Conservation (phyloP, 2,797 vertebrate species). For the Pachyuromys duprasi region DNA sequence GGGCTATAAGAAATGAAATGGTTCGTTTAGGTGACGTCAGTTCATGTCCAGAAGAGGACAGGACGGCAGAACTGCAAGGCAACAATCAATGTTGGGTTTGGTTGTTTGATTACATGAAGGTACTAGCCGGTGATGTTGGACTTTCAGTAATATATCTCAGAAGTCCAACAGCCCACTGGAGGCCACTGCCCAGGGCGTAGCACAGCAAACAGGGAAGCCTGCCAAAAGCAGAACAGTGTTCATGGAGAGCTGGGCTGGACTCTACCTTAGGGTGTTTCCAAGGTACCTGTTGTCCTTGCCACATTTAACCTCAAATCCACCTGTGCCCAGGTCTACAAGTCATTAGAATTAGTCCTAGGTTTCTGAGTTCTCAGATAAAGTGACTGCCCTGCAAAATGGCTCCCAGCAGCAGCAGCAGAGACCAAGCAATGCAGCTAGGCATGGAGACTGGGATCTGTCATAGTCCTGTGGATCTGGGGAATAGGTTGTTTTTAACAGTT, state of each 20-base stretch:
- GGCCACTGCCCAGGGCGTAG: neutral
- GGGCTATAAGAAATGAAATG: conserved; percentile 65
- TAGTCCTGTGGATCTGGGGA: neutral
- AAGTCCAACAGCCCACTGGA: neutral
- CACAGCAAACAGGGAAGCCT: neutral
- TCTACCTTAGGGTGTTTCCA: conserved; percentile 37
- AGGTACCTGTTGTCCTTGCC: neutral
- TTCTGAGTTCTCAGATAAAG: conserved; percentile 32
- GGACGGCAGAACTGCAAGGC: conserved; percentile 38
- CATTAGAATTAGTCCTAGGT: conserved; percentile 3
- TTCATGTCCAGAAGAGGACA: conserved; percentile 6
- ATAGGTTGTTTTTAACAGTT: neutral
- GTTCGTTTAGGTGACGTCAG: conserved; percentile 39
- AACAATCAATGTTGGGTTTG: neutral
- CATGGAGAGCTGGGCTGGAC: neutral
- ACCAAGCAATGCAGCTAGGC: neutral
- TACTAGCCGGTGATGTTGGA: neutral
- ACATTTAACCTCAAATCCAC: conserved; percentile 48
- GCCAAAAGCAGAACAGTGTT: neutral
- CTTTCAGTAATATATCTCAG: conserved; percentile 21
- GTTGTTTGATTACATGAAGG: neutral
- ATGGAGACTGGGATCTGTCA: neutral
- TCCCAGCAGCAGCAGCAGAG: neutral
- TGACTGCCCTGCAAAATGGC: conserved; percentile 5
- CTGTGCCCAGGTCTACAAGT: conserved; percentile 11